phyloP scores from a whole-genome alignment of 2,113 vertebrate genomes.

The Chaetops frenatus region DNA sequence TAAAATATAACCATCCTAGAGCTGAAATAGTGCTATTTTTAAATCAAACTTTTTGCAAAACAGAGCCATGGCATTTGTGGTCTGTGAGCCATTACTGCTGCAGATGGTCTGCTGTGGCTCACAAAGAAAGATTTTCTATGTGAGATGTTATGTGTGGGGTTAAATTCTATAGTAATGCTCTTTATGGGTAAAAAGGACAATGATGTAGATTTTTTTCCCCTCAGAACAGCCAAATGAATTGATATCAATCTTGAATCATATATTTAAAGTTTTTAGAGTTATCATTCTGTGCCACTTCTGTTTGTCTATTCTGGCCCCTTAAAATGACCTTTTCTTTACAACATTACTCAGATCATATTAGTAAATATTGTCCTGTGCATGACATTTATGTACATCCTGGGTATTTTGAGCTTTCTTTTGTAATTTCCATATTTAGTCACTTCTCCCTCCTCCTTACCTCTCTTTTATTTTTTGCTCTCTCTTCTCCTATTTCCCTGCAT shows the following conservation, averaged over 20 bases:
- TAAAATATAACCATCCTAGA: not conserved
- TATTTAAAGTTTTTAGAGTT: not conserved
- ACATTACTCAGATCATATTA: not conserved
- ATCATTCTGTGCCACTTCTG: not conserved
- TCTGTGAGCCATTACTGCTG: not conserved
- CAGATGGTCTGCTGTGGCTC: not conserved
- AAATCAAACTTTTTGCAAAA: not conserved
- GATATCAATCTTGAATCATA: not conserved
- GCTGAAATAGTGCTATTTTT: not conserved
- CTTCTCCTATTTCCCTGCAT: not conserved
- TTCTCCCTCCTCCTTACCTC: not conserved
- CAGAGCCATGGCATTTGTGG: not conserved
- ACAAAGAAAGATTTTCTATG: not conserved
- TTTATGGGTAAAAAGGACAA: not conserved
- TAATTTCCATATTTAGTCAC: not conserved
- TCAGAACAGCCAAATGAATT: not conserved
- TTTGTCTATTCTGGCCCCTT: not conserved
- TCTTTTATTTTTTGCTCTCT: not conserved
- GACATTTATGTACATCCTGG: not conserved
- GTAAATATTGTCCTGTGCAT: not conserved
- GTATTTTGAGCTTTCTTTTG: not conserved
- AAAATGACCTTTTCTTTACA: not conserved
- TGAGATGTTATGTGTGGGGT: not conserved
- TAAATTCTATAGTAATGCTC: not conserved
- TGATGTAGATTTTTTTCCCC: not conserved